Conservation (phyloP, 1,140 invertebrate genomes). For the Trachelipus rathkii region DNA sequence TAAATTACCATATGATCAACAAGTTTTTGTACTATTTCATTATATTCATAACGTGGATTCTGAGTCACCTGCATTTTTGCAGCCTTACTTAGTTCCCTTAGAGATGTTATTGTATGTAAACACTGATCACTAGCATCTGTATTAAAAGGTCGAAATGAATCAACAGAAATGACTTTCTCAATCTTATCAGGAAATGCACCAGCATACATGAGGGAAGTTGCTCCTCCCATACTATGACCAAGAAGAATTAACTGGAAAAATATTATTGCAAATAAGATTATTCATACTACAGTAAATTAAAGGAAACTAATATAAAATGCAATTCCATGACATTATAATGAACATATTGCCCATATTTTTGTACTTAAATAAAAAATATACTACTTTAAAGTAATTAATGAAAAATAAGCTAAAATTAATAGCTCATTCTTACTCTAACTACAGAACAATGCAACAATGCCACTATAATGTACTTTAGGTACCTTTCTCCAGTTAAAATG, state of each 20-base stretch:
- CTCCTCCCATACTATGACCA: not conserved
- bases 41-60: not conserved
- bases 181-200: not conserved
- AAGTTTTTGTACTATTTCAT: not conserved
- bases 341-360: too few species aligned
- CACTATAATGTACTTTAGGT: too few species aligned
- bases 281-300: too few species aligned
- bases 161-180: not conserved
- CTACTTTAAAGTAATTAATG: too few species aligned
- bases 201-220: not conserved
- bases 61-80: not conserved
- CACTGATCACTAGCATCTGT: not conserved
- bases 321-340: too few species aligned
- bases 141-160: not conserved
- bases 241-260: not conserved
- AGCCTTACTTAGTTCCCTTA: not conserved
- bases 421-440: too few species aligned
- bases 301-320: too few species aligned
- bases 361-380: too few species aligned
- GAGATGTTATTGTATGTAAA: not conserved
- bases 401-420: too few species aligned
- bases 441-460: too few species aligned
- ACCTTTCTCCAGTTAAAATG: too few species aligned
- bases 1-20: not conserved
- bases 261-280: too few species aligned